A percentile compares a stretch with the other conserved stretches of the same genome.
These are phyloP conservation scores for Dendrolimus kikuchii DNA, from an alignment of 1,140 invertebrate genomes.

Conservation along the genomic window DNA sequence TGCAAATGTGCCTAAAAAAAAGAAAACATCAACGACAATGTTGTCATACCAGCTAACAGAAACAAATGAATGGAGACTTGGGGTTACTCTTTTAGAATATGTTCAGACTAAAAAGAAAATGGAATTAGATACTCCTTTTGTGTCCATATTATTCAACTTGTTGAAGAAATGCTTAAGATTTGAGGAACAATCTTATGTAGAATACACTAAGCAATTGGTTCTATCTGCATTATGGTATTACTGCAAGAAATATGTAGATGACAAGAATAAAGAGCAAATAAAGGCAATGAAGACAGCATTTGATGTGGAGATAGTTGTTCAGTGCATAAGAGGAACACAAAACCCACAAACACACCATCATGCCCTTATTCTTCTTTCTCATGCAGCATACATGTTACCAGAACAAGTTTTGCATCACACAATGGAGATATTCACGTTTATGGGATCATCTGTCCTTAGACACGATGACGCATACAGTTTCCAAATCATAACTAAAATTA, in stretches of 20 bases:
- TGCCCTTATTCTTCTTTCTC: conserved; percentile 85
- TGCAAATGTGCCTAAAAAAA: conserved; percentile 42
- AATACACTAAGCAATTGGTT: conserved; percentile 92
- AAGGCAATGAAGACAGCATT: conserved; percentile 75
- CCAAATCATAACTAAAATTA: conserved; percentile 91
- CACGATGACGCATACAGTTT: conserved; percentile 96
- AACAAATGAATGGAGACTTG: conserved; percentile 81
- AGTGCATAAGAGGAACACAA: conserved; percentile 89
- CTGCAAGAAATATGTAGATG: conserved; percentile 74
- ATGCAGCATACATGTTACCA: conserved; percentile 82
- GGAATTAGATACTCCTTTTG: conserved; percentile 75
- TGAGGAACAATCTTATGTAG: conserved; percentile 87
- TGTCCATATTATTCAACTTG: conserved; percentile 86
- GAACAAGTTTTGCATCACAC: conserved; percentile 91
- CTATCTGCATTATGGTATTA: conserved; percentile 84
- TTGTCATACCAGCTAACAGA: conserved; percentile 74
- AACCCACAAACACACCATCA: conserved; percentile 97
- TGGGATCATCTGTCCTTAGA: conserved; percentile 90
- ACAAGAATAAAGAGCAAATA: conserved; percentile 61
- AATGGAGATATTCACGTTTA: conserved; percentile 96
- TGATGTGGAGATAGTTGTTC: conserved; percentile 88
- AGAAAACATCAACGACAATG: conserved; percentile 56
- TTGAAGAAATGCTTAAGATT: conserved; percentile 84
- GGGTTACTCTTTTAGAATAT: conserved; percentile 86
- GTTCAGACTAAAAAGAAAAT: conserved; percentile 88